phyloP scores from a whole-genome alignment of 2,888 invertebrate species.

The Keiferia lycopersicella region DNA sequence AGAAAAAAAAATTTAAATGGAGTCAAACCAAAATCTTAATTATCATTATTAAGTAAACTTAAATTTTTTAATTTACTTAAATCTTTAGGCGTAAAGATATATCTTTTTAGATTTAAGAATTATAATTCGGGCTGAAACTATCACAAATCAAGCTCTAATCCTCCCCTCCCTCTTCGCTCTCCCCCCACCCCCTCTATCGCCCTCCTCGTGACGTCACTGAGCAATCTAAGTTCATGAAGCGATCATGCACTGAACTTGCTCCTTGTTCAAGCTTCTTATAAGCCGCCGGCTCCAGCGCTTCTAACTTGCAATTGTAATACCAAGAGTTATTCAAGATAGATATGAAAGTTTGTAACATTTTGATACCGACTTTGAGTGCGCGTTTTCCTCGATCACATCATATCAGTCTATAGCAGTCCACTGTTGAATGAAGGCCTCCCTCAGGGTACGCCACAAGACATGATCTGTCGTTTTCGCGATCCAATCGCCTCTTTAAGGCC shows the following conservation, averaged over 20 bases:
- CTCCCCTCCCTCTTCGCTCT: not conserved
- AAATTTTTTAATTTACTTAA: too few species aligned
- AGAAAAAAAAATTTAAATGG: too few species aligned
- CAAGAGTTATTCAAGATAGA: not conserved
- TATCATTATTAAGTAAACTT: too few species aligned
- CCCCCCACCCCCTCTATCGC: not conserved
- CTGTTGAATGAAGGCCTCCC: too few species aligned
- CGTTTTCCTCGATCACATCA: too few species aligned
- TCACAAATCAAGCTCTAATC: not conserved
- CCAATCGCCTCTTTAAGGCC: too few species aligned
- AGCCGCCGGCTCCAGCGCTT: not conserved
- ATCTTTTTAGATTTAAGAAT: not conserved
- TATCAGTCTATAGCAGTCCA: too few species aligned
- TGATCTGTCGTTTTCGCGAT: too few species aligned
- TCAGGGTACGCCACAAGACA: too few species aligned
- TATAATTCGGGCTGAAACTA: not conserved
- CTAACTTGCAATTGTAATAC: not conserved
- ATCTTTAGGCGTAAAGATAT: not conserved
- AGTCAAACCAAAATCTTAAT: too few species aligned
- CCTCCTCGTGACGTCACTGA: conserved; percentile 1
- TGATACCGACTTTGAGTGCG: not conserved
- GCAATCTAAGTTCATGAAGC: conserved; percentile 15
- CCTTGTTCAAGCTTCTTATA: conserved; percentile 8
- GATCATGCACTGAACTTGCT: conserved; percentile 13
- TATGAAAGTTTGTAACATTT: too few species aligned